Conservation (phyloP, 2,888 invertebrate species). For the Augochlorella aurata region DNA sequence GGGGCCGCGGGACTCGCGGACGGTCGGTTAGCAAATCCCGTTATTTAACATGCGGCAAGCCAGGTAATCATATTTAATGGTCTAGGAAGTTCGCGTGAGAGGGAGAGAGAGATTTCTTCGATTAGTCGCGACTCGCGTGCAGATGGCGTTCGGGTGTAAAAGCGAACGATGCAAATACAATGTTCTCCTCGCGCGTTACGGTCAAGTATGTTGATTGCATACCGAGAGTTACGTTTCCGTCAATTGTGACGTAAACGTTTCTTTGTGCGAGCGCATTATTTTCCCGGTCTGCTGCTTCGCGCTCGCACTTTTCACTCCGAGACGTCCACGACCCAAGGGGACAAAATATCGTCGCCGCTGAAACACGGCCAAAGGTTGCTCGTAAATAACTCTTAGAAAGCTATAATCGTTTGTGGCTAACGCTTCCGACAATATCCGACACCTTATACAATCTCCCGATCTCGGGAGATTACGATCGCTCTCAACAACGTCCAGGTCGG, state of each 20-base stretch:
- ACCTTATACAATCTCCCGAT: conserved; percentile 17
- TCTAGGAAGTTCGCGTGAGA: conserved; percentile 68
- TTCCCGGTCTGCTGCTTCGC: not conserved
- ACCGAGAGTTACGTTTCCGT: conserved; percentile 30
- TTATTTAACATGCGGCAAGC: conserved; percentile 65
- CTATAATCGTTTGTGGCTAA: conserved; percentile 32
- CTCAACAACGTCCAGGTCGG: not conserved
- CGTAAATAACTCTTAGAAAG: conserved; percentile 32
- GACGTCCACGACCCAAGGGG: not conserved
- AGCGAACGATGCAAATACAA: conserved; percentile 42
- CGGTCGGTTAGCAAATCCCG: conserved; percentile 58
- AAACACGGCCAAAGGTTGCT: conserved; percentile 22
- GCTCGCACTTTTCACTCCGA: not conserved
- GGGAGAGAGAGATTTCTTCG: conserved; percentile 63
- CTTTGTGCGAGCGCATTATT: conserved; percentile 25
- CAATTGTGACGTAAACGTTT: conserved; percentile 49
- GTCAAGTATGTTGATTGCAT: conserved; percentile 16
- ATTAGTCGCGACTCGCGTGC: conserved; percentile 47
- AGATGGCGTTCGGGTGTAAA: conserved; percentile 30
- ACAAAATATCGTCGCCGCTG: not conserved
- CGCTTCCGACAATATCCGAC: conserved; percentile 36
- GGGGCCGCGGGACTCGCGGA: conserved; percentile 18
- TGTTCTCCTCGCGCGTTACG: conserved; percentile 10
- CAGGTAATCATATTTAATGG: conserved; percentile 72
- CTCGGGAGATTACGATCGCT: not conserved